A percentile compares a stretch with the other conserved stretches of the same genome.
Evolutionary conservation across 2,888 invertebrate genomes (phyloP).

Genomic region (Hermaeophaga mercurialis): DNA sequence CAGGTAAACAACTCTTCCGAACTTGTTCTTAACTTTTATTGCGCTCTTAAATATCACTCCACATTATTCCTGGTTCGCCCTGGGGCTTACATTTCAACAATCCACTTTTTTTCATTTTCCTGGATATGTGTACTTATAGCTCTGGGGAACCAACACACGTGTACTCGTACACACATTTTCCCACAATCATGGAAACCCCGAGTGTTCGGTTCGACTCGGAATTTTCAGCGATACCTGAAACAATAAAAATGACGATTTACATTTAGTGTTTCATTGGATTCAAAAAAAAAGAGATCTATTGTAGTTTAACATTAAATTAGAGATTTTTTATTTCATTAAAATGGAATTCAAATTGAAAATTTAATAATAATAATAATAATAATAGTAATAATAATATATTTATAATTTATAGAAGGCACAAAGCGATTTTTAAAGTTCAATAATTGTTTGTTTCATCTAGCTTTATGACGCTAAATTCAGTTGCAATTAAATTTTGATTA

Average conservation of each 20-base stretch:
- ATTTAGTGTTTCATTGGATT: too few relatives aligned
- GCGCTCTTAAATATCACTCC: slow-evolving; percentile 25
- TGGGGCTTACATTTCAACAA: slow-evolving; percentile 18
- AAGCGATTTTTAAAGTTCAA: too few relatives aligned
- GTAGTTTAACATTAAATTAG: too few relatives aligned
- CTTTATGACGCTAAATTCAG: too few relatives aligned
- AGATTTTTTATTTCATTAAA: too few relatives aligned
- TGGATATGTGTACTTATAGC: slow-evolving; percentile 20
- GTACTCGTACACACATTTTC: slow-evolving; percentile 8
- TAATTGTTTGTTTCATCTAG: too few relatives aligned
- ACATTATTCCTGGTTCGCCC: slow-evolving; percentile 23
- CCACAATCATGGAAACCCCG: not conserved
- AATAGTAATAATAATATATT: too few relatives aligned
- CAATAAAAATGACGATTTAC: slow-evolving; percentile 2
- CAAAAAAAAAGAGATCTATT: too few relatives aligned
- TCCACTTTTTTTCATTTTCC: slow-evolving; percentile 14
- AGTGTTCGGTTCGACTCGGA: not conserved
- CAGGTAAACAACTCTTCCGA: slow-evolving; percentile 11
- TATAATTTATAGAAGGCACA: too few relatives aligned
- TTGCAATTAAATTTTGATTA: too few relatives aligned
- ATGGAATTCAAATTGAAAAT: too few relatives aligned
- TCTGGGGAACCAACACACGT: slow-evolving; percentile 17
- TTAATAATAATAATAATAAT: too few relatives aligned
- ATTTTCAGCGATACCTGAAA: not conserved
- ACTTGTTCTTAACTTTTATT: slow-evolving; percentile 20